Conservation (phyloP, 2,113 vertebrate genomes). For the Onychorhynchus coronatus region DNA sequence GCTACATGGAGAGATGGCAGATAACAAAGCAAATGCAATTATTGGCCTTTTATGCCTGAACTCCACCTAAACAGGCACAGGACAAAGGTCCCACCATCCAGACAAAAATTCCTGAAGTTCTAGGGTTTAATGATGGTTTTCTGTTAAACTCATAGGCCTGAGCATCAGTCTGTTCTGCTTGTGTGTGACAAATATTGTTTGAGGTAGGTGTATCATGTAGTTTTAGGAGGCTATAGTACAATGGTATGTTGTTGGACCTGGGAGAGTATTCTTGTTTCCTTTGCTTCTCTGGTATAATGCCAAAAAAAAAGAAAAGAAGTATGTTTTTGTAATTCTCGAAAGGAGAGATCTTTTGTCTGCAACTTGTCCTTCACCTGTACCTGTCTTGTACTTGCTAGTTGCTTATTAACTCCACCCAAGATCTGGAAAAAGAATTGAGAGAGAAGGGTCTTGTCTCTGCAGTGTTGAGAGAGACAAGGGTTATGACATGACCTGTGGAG, state of each 20-base stretch:
- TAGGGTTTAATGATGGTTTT: neutral
- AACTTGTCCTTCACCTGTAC: neutral
- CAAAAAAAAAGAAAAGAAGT: neutral
- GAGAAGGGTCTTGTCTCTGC: neutral
- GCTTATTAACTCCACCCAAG: neutral
- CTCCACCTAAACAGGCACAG: neutral
- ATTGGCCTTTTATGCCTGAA: neutral
- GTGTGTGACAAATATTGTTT: neutral
- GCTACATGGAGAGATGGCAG: neutral
- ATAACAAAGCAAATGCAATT: neutral
- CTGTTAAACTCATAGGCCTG: neutral
- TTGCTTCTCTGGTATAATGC: neutral
- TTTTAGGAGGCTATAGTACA: neutral
- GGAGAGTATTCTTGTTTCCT: neutral
- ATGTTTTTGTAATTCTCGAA: neutral
- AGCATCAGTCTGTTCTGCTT: neutral
- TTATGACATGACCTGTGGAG: neutral
- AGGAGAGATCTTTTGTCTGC: neutral
- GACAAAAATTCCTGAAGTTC: neutral
- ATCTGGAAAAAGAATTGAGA: neutral
- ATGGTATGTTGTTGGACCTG: neutral
- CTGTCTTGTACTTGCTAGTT: neutral
- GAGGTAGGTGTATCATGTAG: neutral
- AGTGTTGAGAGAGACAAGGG: neutral
- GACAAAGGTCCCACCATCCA: neutral